Percentiles rank a stretch among this genome's conserved stretches.
Evolutionary conservation across 2,888 invertebrate genomes (phyloP).

Genomic region (Sinelater perroti): DNA sequence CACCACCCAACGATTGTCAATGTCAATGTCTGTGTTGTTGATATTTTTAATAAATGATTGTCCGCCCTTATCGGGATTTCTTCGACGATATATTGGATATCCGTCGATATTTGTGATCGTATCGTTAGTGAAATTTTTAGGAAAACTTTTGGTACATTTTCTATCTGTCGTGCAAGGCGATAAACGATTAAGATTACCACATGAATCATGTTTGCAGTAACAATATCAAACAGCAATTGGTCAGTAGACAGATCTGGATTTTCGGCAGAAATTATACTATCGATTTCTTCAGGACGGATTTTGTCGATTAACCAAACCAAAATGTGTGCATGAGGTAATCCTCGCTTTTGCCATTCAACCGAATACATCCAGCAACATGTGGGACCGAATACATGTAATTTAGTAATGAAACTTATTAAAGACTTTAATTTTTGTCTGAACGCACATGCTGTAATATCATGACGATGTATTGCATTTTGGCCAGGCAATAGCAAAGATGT

Average conservation of each 20-base stretch:
- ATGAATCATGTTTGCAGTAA: slow-evolving; percentile 54
- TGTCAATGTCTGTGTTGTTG: too few relatives aligned
- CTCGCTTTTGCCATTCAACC: slow-evolving; percentile 49
- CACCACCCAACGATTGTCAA: too few relatives aligned
- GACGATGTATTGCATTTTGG: slow-evolving; percentile 37
- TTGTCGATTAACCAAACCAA: slow-evolving; percentile 48
- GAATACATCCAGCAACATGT: slow-evolving; percentile 49
- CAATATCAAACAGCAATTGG: slow-evolving; percentile 45
- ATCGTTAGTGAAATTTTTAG: too few relatives aligned
- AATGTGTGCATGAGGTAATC: slow-evolving; percentile 51
- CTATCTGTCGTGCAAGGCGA: slow-evolving; percentile 18
- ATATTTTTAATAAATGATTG: slow-evolving; percentile 25
- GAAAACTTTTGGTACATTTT: too few relatives aligned
- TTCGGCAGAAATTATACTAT: slow-evolving; percentile 52
- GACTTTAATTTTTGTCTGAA: slow-evolving; percentile 45
- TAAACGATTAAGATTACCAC: slow-evolving; percentile 11
- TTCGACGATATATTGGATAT: slow-evolving; percentile 43
- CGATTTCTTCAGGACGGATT: slow-evolving; percentile 49
- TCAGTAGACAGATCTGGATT: slow-evolving; percentile 49
- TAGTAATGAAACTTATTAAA: slow-evolving; percentile 42
- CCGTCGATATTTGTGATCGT: too few relatives aligned
- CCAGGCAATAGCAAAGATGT: slow-evolving; percentile 8
- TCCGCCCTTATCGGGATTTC: slow-evolving; percentile 27
- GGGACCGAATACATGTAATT: slow-evolving; percentile 44
- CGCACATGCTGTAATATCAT: slow-evolving; percentile 46